These are phyloP conservation scores for Anastatus disparis DNA, from an alignment of 1,140 invertebrate genomes.

Conservation along the genomic window DNA sequence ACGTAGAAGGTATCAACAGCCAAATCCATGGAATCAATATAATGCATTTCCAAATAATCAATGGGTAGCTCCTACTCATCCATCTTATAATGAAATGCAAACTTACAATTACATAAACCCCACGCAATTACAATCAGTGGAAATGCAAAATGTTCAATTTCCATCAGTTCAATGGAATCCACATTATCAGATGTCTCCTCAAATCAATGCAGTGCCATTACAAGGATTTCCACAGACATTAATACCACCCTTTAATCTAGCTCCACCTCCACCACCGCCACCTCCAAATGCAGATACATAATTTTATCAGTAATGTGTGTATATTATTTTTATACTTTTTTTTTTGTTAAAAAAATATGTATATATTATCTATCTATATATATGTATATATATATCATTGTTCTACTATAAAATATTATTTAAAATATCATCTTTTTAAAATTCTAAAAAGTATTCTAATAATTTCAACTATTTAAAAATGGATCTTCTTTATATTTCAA, in stretches of 20 bases:
- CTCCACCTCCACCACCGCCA: constrained; percentile 42
- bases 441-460: background rate
- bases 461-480: constrained; percentile 49
- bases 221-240: constrained; percentile 17
- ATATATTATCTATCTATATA: background rate
- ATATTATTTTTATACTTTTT: constrained; percentile 22
- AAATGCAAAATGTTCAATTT: constrained; percentile 21
- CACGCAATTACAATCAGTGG: background rate
- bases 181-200: constrained; percentile 19
- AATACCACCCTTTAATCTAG: constrained; percentile 35
- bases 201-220: constrained; percentile 8
- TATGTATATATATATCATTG: background rate
- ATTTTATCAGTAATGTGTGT: background rate
- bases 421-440: background rate
- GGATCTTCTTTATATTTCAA: constrained; percentile 53
- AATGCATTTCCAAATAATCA: constrained; percentile 24
- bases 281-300: constrained; percentile 15
- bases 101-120: background rate
- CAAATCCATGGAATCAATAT: constrained; percentile 31
- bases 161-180: constrained; percentile 37
- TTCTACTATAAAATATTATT: background rate
- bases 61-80: constrained; percentile 28
- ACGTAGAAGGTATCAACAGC: constrained; percentile 15
- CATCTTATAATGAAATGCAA: constrained; percentile 17
- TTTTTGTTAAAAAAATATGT: constrained; percentile 29